A percentile compares a stretch with the other conserved stretches of the same genome.
These are phyloP conservation scores for Batillaria attramentaria DNA, from an alignment of 1,140 invertebrate species.

Conservation along the genomic window DNA sequence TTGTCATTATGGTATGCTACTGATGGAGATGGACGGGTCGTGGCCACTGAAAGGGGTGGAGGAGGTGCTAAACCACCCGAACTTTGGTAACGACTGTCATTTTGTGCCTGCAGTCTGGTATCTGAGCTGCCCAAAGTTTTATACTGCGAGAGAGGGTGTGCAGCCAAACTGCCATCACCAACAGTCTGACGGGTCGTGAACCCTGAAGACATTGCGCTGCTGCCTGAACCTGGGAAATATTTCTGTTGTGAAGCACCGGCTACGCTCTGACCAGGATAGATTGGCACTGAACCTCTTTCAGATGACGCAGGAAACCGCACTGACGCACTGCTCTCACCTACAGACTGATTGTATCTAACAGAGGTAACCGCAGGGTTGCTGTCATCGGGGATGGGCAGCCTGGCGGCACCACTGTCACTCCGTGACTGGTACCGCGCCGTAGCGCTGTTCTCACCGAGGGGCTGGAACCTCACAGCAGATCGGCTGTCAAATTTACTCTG, in stretches of 20 bases:
- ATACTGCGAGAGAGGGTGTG: too few species aligned
- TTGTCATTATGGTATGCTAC: background rate
- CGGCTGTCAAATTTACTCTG: slow-evolving; percentile 15
- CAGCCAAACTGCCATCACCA: slow-evolving; percentile 14
- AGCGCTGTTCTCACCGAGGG: slow-evolving; percentile 8
- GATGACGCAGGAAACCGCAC: background rate
- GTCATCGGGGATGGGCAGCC: slow-evolving; percentile 1
- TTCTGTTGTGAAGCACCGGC: background rate
- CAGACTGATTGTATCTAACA: background rate
- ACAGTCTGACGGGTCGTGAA: too few species aligned
- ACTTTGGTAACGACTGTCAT: slow-evolving; percentile 9
- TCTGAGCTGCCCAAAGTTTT: slow-evolving; percentile 22
- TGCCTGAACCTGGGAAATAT: slow-evolving; percentile 1
- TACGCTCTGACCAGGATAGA: slow-evolving; percentile 6
- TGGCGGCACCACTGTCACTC: background rate
- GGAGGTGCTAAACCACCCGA: background rate
- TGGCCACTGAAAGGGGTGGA: slow-evolving; percentile 3
- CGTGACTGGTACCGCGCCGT: slow-evolving; percentile 1
- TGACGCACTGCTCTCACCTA: slow-evolving; percentile 3
- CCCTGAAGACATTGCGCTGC: background rate
- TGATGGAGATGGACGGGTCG: background rate
- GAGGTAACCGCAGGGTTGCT: background rate
- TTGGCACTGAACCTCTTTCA: slow-evolving; percentile 15
- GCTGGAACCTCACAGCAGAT: slow-evolving; percentile 12
- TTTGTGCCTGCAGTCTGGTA: background rate